These are phyloP conservation scores for Phorcus lineatus DNA, from an alignment of 2,888 invertebrate species.

Conservation along the genomic window DNA sequence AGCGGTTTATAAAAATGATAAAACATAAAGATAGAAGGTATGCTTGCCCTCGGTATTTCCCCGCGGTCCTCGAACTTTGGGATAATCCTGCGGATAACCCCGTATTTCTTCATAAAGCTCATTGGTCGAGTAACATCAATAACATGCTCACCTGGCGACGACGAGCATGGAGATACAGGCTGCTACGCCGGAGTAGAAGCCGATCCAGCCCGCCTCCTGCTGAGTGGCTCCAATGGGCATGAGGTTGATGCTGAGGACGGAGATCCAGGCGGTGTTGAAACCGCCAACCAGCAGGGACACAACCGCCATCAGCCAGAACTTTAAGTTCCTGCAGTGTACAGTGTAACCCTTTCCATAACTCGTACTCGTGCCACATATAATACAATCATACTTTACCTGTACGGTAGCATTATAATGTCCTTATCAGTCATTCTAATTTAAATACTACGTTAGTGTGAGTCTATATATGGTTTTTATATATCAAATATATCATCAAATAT, in stretches of 20 bases:
- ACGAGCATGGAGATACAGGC: constrained; percentile 7
- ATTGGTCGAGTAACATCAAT: background rate
- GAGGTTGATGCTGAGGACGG: constrained; percentile 66
- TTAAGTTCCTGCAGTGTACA: constrained; percentile 8
- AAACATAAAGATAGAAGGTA: too few species aligned
- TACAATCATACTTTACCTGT: too few species aligned
- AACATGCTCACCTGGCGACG: background rate
- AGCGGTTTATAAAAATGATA: too few species aligned
- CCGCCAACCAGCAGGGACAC: constrained; percentile 26
- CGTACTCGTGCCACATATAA: too few species aligned
- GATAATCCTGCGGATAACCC: too few species aligned
- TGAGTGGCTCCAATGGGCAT: constrained; percentile 49
- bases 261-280: constrained; percentile 50
- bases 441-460: background rate
- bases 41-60: background rate
- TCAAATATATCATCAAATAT: background rate
- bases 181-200: constrained; percentile 28
- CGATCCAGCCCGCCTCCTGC: constrained; percentile 37
- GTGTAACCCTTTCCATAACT: too few species aligned
- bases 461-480: background rate
- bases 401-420: too few species aligned
- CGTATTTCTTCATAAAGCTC: too few species aligned
- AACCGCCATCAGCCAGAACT: constrained; percentile 32
- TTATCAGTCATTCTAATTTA: too few species aligned
- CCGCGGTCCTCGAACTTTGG: background rate